Percentiles rank a stretch among this genome's conserved stretches.
Conservation (phyloP, 2,113 vertebrate genomes). For the Albula goreensis region DNA sequence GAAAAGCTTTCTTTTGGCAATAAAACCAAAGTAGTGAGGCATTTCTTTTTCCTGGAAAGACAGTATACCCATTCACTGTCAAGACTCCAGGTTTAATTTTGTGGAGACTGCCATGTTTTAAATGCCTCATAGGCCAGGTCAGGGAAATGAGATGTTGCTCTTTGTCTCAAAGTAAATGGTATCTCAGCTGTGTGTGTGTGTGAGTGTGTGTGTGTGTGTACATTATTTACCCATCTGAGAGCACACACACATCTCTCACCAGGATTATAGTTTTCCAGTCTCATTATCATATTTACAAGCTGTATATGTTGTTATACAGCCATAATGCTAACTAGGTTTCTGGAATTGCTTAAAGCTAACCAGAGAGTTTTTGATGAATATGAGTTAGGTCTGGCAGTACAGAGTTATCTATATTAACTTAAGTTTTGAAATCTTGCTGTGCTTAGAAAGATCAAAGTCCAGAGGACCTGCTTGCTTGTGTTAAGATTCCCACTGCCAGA, state of each 20-base stretch:
- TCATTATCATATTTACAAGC: background rate
- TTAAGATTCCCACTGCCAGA: background rate
- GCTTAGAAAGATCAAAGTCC: background rate
- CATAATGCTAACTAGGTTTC: background rate
- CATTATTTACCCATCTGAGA: conserved; percentile 3
- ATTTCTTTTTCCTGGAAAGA: background rate
- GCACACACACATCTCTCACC: background rate
- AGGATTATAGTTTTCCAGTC: background rate
- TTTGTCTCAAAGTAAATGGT: background rate
- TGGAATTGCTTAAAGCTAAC: too few relatives aligned
- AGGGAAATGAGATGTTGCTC: background rate
- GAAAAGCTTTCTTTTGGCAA: background rate
- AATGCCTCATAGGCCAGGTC: background rate
- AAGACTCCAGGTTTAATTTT: background rate
- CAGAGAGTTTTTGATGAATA: too few relatives aligned
- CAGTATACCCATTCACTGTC: background rate
- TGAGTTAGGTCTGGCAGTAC: too few relatives aligned
- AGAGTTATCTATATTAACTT: background rate
- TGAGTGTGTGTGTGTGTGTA: conserved; percentile 4
- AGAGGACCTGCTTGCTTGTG: background rate
- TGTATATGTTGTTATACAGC: background rate
- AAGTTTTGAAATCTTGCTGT: background rate
- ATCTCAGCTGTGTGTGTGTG: background rate
- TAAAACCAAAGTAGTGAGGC: background rate
- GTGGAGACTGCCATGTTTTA: too few relatives aligned